Evolutionary conservation across 23 tunicate species (phyloP).

Genomic region (Clavelina lepadiformis): DNA sequence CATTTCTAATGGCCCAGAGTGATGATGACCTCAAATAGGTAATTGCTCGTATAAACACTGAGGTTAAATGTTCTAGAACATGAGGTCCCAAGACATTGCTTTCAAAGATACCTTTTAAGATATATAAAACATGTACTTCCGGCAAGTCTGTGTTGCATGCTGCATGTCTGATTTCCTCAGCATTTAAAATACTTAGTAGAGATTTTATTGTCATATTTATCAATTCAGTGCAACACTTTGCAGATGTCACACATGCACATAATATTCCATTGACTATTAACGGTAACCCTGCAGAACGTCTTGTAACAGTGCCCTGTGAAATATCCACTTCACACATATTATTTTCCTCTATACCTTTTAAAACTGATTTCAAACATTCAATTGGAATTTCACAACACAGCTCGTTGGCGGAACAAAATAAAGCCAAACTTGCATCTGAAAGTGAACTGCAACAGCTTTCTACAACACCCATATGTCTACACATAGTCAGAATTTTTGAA

Average conservation of each 20-base stretch:
- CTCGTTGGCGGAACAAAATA: slow-evolving; percentile 6
- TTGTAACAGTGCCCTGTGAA: slow-evolving; percentile 51
- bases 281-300: slow-evolving; percentile 85
- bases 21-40: slow-evolving; percentile 37
- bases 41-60: slow-evolving; percentile 25
- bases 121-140: slow-evolving; percentile 62
- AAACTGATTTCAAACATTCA: slow-evolving; percentile 2
- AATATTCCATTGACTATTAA: slow-evolving; percentile 56
- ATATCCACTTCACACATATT: neutral
- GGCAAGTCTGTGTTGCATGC: slow-evolving; percentile 37
- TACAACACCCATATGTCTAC: slow-evolving; percentile 81
- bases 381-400: slow-evolving; percentile 5
- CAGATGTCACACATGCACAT: slow-evolving; percentile 23
- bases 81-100: slow-evolving; percentile 37
- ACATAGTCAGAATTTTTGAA: slow-evolving; percentile 24
- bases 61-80: neutral
- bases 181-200: neutral
- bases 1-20: slow-evolving; percentile 80
- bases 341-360: neutral
- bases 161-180: neutral
- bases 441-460: slow-evolving; percentile 59
- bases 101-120: slow-evolving; percentile 41
- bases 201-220: neutral
- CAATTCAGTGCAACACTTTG: neutral
- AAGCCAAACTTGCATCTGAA: neutral